Evolutionary conservation across 2,113 vertebrate species (phyloP).

Genomic region (Athene noctua): DNA sequence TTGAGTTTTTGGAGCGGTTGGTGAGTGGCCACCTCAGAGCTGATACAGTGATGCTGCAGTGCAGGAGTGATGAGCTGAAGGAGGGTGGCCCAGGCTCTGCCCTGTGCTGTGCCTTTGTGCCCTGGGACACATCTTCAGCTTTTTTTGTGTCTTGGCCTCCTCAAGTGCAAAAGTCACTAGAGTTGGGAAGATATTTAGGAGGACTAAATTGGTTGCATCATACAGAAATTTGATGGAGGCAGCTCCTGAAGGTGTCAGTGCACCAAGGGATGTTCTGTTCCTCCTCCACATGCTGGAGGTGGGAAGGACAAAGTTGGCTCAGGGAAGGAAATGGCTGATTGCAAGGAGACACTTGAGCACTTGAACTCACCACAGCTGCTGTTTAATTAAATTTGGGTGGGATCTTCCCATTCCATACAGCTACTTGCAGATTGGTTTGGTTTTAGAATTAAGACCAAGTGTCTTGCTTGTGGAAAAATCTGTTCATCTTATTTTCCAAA

Average conservation of each 20-base stretch:
- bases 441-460: neutral
- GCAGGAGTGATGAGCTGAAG: neutral
- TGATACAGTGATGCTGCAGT: rapidly evolving
- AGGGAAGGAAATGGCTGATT: rapidly evolving
- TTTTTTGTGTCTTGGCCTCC: too few relatives aligned
- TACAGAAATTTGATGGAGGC: rapidly evolving
- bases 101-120: neutral
- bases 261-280: rapidly evolving
- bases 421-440: neutral
- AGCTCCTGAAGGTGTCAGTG: neutral
- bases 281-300: neutral
- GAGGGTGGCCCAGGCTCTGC: neutral
- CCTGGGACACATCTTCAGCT: neutral
- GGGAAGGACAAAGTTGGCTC: neutral
- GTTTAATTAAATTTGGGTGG: neutral
- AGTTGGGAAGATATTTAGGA: neutral
- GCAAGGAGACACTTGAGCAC: neutral
- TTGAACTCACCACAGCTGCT: neutral
- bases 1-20: neutral
- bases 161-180: rapidly evolving
- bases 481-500: constrained; percentile 39
- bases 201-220: rapidly evolving
- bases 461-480: constrained; percentile 56
- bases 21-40: neutral
- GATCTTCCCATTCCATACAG: neutral